A percentile compares a stretch with the other conserved stretches of the same genome.
These are phyloP conservation scores for Petromus typicus DNA, from an alignment of 2,113 vertebrate genomes.

Conservation along the genomic window DNA sequence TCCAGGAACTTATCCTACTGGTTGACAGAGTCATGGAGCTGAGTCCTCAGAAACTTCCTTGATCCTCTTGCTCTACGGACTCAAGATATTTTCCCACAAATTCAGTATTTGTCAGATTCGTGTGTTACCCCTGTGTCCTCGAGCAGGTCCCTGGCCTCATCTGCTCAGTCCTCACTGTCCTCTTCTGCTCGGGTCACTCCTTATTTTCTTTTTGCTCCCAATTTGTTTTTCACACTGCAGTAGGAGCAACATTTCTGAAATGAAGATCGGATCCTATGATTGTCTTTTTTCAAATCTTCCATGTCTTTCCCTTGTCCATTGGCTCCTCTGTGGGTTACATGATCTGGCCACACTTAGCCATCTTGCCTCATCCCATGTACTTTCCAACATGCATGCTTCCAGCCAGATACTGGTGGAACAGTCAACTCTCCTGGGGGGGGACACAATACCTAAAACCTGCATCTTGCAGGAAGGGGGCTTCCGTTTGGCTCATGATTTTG, in stretches of 20 bases:
- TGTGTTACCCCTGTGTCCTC: neutral
- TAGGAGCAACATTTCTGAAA: neutral
- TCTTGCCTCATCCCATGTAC: neutral
- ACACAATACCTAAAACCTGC: neutral
- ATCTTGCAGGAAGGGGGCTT: neutral
- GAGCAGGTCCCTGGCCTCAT: neutral
- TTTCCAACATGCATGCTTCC: neutral
- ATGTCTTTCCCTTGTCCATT: neutral
- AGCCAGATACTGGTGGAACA: neutral
- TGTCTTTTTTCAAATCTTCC: neutral
- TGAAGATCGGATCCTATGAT: neutral
- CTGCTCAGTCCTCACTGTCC: neutral
- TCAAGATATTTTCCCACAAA: neutral
- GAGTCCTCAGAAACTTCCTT: neutral
- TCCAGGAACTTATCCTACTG: neutral
- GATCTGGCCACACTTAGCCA: neutral
- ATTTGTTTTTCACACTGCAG: neutral
- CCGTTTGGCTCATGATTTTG: neutral
- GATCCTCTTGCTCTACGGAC: neutral
- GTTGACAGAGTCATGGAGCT: neutral
- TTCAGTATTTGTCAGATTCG: neutral
- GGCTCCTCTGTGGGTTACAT: neutral
- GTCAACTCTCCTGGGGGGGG: neutral
- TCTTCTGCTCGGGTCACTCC: neutral
- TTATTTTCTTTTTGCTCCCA: neutral